A percentile compares a stretch with the other conserved stretches of the same genome.
phyloP scores from a whole-genome alignment of 92 coral and sea anemone genomes.

The Zoanthus solanderi region DNA sequence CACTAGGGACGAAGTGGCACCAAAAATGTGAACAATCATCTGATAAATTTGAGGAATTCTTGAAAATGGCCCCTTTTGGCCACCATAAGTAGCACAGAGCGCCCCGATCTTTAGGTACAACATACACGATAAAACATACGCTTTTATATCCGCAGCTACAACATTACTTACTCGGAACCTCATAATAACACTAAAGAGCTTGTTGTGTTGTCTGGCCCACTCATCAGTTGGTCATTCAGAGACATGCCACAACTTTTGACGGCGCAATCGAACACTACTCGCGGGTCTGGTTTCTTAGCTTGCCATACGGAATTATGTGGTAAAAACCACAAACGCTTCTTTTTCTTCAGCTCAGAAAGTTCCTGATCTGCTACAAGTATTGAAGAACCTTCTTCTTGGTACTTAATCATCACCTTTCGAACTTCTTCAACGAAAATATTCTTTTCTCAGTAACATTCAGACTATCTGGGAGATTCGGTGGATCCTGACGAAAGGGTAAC shows the following conservation, averaged over 20 bases:
- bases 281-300: constrained; percentile 11
- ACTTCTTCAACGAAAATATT: constrained; percentile 20
- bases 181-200: constrained; percentile 35
- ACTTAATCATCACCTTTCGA: constrained; percentile 9
- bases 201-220: constrained; percentile 40
- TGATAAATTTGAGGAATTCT: constrained; percentile 39
- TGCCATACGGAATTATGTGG: constrained; percentile 35
- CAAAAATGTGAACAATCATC: constrained; percentile 71
- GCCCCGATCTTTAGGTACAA: constrained; percentile 34
- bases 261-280: constrained; percentile 39
- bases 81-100: constrained; percentile 21
- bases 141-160: constrained; percentile 34
- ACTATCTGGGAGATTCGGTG: constrained; percentile 35
- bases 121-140: constrained; percentile 38
- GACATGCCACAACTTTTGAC: constrained; percentile 29
- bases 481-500: constrained; percentile 26
- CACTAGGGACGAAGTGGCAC: constrained; percentile 71
- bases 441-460: constrained; percentile 24
- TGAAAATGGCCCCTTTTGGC: constrained; percentile 18
- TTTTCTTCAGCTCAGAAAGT: constrained; percentile 18
- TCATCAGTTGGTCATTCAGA: constrained; percentile 22
- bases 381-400: constrained; percentile 43
- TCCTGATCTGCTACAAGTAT: constrained; percentile 19
- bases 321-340: constrained; percentile 18
- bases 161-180: constrained; percentile 29